Base-by-base conservation (phyloP, 2,888 invertebrate genomes). In the Zootermopsis nevadensis region DNA sequence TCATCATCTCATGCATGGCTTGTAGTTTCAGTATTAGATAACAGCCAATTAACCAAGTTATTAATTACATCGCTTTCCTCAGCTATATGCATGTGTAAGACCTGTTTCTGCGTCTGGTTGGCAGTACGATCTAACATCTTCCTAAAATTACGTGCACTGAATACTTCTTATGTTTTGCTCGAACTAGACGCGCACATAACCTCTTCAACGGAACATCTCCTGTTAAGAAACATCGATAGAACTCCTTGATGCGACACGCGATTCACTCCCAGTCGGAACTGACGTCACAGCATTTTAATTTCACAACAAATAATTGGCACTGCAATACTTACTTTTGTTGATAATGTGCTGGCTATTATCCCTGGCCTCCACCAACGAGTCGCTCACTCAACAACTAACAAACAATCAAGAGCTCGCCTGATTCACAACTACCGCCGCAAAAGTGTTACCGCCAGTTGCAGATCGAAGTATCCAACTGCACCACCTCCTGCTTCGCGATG, bases 391-490 rank as follows among this genome's bases (percentile, higher is more conserved):
- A 30, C 22, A 74, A 38, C 15, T 38, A 74, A 38, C 22, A 74
- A 74, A 74, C 74, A 38, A 38, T n/a, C n/a, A 74, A 74, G 38
- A 74, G 38, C 38, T 74, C n/a, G n/a, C 35, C 19, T 33, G 38
- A 74, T 74, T 74, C 74, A 74, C 74, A 74, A 42, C 74, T 38
- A 74, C 33, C 74, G 74, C 74, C 12, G 35, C 1, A 74, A 27
- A 74, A 74, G 42, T 8, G 38, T 38, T 38, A 74, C 42, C 74
- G 15, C 38, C 74, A 12, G 38, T 38, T 74, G 74, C 38, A 74
- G n/a, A 38, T 24, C 74, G 10, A 74, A 35, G 2, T 24, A 38
- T 38, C 74, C n/a, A 8, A 74, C 74, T 74, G 74, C 74, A 38
- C 74, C 38, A 38, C n/a, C 74, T 74, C 38, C 38, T 74, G 38